Conservation (phyloP, 2,888 invertebrate species). For the Meta bourneti region DNA sequence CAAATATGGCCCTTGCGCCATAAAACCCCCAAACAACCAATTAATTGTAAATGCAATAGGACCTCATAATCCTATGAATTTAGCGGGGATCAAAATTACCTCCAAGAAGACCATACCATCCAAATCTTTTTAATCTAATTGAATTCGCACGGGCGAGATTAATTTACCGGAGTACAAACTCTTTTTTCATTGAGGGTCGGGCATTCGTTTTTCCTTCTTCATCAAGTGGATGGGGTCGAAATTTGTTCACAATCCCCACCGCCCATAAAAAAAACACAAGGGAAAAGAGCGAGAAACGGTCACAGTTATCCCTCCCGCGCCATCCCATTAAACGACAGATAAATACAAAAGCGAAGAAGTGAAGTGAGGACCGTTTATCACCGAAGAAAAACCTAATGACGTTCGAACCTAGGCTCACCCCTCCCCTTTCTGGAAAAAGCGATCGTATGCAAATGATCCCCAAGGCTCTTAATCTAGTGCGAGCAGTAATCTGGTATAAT, state of each 20-base stretch:
- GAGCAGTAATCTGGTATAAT: conserved; percentile 58
- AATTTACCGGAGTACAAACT: too few species aligned
- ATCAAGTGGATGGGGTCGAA: conserved; percentile 18
- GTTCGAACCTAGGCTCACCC: background rate
- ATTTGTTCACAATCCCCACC: background rate
- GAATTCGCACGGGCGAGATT: too few species aligned
- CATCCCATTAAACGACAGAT: conserved; percentile 32
- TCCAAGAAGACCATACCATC: too few species aligned
- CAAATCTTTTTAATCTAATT: too few species aligned
- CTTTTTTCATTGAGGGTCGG: too few species aligned
- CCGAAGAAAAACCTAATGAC: conserved; percentile 60
- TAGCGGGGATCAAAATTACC: too few species aligned
- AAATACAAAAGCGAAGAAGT: conserved; percentile 40
- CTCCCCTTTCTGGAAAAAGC: background rate
- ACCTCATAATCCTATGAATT: too few species aligned
- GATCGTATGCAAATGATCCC: conserved; percentile 52
- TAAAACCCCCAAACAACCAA: too few species aligned
- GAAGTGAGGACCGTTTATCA: conserved; percentile 50
- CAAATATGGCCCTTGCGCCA: too few species aligned
- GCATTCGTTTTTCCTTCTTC: background rate
- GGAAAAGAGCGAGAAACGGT: background rate
- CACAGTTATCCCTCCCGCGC: background rate
- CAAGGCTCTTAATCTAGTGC: conserved; percentile 26
- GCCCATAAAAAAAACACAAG: conserved; percentile 10
- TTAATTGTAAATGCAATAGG: too few species aligned